phyloP scores from a whole-genome alignment of 1,140 invertebrate genomes.

The Thaumatotibia leucotreta region DNA sequence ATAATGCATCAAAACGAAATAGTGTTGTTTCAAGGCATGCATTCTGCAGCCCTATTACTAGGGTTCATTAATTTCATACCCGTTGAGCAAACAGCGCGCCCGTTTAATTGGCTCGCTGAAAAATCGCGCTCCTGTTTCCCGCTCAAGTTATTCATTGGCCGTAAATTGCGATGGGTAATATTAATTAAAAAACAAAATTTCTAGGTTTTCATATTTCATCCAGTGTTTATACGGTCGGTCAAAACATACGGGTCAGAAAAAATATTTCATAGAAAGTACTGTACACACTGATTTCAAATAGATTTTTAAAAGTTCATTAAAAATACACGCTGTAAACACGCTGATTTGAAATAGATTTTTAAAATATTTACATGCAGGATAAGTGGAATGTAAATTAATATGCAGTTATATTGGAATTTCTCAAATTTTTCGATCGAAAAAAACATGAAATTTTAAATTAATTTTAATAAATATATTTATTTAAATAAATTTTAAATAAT shows the following conservation, averaged over 20 bases:
- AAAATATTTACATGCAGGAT: too few relatives aligned
- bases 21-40: not conserved
- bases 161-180: constrained; percentile 40
- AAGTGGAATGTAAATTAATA: too few relatives aligned
- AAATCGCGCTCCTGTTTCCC: constrained; percentile 56
- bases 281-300: too few relatives aligned
- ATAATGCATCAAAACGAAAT: not conserved
- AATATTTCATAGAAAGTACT: not conserved
- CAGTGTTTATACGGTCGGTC: not conserved
- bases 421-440: too few relatives aligned
- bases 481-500: too few relatives aligned
- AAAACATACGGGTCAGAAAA: too few relatives aligned
- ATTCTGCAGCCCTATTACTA: not conserved
- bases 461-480: too few relatives aligned
- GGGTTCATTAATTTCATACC: constrained; percentile 57
- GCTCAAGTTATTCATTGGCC: constrained; percentile 37
- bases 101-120: constrained; percentile 68
- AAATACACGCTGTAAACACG: too few relatives aligned
- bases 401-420: too few relatives aligned
- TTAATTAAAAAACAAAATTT: constrained; percentile 21
- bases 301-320: too few relatives aligned
- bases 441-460: too few relatives aligned
- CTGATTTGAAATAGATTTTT: too few relatives aligned
- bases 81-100: constrained; percentile 43
- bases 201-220: not conserved